Base-by-base conservation (phyloP, 2,888 invertebrate species). In the Danaus chrysippus region DNA sequence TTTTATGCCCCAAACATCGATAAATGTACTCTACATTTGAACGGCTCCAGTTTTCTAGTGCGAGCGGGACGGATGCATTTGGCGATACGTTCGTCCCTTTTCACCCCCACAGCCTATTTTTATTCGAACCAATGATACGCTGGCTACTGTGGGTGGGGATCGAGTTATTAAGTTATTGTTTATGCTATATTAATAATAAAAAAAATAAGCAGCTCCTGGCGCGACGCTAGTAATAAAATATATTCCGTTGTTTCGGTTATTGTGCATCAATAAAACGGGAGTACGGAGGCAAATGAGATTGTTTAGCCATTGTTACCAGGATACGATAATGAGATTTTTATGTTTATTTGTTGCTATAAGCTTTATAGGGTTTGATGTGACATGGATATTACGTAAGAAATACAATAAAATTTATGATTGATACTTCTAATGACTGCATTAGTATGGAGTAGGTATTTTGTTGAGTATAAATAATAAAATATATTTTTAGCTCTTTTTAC, bases 1-100 rank as follows among this genome's bases (percentile, higher is more conserved):
- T 91, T 91, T 91, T 91, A 91, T 88, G 87, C 85, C 83, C 84
- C 86, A 81, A 88, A 86, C 90, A 89, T 91, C 90, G 86, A 91
- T 88, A 89, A 84, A 86, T 83, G 85, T 86, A 86, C 86, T 86
- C 86, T 81, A 87, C 84, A 82, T 88, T 88, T 84, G 87, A 84
- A 84, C 78, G 82, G 85, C 87, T 84, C 86, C 83, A 87, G 82
- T 86, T 85, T 84, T 85, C 78, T 82, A 68, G 81, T 70, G 76
- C 42, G 79, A 87, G 65, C 44, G 78, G 74, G 83, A 84, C 54
- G 55, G 71, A 55, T 17, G 13, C 58, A 77, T 34, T n/a, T 19
- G 10, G 66, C 69, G 77, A 80, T 89, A 87, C 65, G 70, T 70
- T 67, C 67, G 77, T 90, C 86, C 70, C 71, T 64, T 89, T 78